Percentiles rank a stretch among this genome's conserved stretches.
These are phyloP conservation scores for Aythya baeri DNA, from an alignment of 2,113 vertebrate species.

Conservation along the genomic window DNA sequence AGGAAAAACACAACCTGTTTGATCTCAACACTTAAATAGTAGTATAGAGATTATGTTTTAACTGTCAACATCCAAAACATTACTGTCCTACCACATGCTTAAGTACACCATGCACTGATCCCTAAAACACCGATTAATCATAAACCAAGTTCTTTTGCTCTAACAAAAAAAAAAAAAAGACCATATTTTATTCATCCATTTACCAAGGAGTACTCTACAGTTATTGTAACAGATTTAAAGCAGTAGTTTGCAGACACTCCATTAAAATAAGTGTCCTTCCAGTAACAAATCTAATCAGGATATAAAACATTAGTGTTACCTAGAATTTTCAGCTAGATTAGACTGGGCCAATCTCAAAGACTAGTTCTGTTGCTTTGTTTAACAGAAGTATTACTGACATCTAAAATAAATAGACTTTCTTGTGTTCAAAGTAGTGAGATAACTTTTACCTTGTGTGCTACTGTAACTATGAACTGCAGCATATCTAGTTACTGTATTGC, in stretches of 20 bases:
- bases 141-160: neutral
- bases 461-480: neutral
- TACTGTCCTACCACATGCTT: neutral
- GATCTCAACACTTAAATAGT: neutral
- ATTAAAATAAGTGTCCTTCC: neutral
- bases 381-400: neutral
- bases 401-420: neutral
- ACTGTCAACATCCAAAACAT: neutral
- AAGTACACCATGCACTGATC: neutral
- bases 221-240: neutral
- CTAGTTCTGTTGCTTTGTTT: neutral
- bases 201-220: neutral
- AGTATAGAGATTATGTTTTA: neutral
- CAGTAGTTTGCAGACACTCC: neutral
- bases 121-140: conserved; percentile 9
- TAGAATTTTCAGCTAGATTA: neutral
- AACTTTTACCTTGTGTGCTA: neutral
- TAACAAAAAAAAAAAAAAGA: neutral
- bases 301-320: neutral
- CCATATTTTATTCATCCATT: neutral
- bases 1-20: neutral
- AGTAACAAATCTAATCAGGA: neutral
- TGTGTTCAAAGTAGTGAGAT: neutral
- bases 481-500: neutral
- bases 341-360: neutral